Conservation (phyloP, 2,113 vertebrate genomes). For the Girardinichthys multiradiatus region DNA sequence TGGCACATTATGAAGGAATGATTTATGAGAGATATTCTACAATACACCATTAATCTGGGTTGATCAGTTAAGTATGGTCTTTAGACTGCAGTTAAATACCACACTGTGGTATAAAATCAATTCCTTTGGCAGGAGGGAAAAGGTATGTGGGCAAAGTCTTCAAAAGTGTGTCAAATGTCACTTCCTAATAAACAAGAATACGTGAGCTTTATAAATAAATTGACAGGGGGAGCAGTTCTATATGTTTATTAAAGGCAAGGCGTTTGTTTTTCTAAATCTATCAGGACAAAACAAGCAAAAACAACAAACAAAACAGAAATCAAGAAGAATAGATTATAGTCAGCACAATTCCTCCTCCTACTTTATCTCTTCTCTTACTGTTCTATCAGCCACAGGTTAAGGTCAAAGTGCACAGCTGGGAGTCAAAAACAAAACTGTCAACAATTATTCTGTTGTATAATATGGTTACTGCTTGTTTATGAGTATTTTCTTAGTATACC, state of each 20-base stretch:
- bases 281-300: not conserved
- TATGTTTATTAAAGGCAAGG: not conserved
- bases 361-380: not conserved
- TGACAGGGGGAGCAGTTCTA: not conserved
- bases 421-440: conserved; percentile 1
- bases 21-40: not conserved
- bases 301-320: not conserved
- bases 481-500: too few species aligned
- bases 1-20: not conserved
- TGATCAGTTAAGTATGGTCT: conserved; percentile 50
- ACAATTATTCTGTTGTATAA: not conserved
- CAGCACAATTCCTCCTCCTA: not conserved
- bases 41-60: conserved; percentile 20
- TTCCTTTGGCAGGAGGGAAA: conserved; percentile 42
- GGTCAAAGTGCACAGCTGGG: not conserved
- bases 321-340: not conserved
- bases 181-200: conserved; percentile 31
- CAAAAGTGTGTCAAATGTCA: conserved; percentile 52
- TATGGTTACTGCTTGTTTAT: not conserved
- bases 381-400: not conserved
- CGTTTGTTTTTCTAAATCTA: not conserved
- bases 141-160: conserved; percentile 56
- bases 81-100: conserved; percentile 44
- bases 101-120: conserved; percentile 35
- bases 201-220: not conserved